Evolutionary conservation across 1,140 invertebrate species (phyloP).

Genomic region (Galleria mellonella): DNA sequence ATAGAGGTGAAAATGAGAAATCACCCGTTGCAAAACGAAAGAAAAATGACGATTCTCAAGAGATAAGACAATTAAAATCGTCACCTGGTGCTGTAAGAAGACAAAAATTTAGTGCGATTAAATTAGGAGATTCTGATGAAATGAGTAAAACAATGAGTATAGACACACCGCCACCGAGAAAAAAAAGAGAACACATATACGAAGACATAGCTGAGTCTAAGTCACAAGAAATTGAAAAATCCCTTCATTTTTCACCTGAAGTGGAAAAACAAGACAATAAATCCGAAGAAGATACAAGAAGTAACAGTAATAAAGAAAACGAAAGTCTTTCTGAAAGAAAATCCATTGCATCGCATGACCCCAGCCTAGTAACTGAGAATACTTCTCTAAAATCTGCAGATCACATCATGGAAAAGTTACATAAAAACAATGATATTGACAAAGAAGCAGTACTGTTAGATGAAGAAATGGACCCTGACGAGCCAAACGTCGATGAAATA

Average conservation of each 20-base stretch:
- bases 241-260: conserved; percentile 26
- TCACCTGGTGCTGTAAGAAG: conserved; percentile 64
- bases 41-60: conserved; percentile 55
- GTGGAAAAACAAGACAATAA: conserved; percentile 15
- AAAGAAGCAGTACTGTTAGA: conserved; percentile 47
- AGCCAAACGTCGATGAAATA: conserved; percentile 58
- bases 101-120: conserved; percentile 66
- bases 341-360: conserved; percentile 56
- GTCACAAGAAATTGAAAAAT: conserved; percentile 30
- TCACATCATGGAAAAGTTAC: conserved; percentile 60
- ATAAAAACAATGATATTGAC: conserved; percentile 40
- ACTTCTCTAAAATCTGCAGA: conserved; percentile 61
- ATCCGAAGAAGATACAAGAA: conserved; percentile 24
- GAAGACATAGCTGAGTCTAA: conserved; percentile 74
- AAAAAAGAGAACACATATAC: conserved; percentile 76
- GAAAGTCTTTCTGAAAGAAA: conserved; percentile 53
- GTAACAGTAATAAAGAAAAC: conserved; percentile 37
- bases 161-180: conserved; percentile 51
- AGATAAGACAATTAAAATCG: conserved; percentile 64
- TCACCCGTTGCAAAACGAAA: conserved; percentile 57
- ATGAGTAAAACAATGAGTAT: conserved; percentile 61
- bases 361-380: conserved; percentile 61
- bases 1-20: conserved; percentile 69
- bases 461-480: conserved; percentile 53
- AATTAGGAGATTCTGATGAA: conserved; percentile 62